Conservation (phyloP, 2,888 invertebrate species). For the Diaperis boleti region DNA sequence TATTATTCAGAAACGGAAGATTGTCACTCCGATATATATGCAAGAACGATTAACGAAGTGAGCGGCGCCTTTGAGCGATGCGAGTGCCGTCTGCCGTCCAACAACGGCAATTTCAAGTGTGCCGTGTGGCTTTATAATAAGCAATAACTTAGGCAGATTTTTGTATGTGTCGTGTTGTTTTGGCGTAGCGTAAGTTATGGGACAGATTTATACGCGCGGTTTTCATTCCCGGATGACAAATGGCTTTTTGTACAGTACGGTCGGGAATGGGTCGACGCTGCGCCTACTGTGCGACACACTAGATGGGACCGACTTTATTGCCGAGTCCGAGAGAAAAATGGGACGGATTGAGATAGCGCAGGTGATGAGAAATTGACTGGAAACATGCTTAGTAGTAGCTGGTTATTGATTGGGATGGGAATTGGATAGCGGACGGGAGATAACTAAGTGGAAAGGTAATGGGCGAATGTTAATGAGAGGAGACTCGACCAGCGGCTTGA, state of each 20-base stretch:
- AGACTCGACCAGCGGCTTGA: background rate
- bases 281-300: slow-evolving; percentile 57
- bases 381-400: slow-evolving; percentile 10
- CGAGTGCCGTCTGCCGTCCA: slow-evolving; percentile 24
- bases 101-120: slow-evolving; percentile 41
- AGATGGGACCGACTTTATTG: slow-evolving; percentile 21
- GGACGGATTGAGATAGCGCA: slow-evolving; percentile 8
- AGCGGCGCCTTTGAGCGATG: slow-evolving; percentile 52
- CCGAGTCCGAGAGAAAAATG: slow-evolving; percentile 2
- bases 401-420: slow-evolving; percentile 8
- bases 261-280: slow-evolving; percentile 45
- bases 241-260: slow-evolving; percentile 54
- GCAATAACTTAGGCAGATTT: slow-evolving; percentile 64
- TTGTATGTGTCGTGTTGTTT: slow-evolving; percentile 64
- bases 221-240: slow-evolving; percentile 61
- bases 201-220: slow-evolving; percentile 63
- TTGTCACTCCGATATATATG: slow-evolving; percentile 55
- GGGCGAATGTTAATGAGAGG: slow-evolving; percentile 1
- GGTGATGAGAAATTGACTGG: slow-evolving; percentile 10
- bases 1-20: slow-evolving; percentile 49
- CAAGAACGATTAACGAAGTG: slow-evolving; percentile 54
- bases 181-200: slow-evolving; percentile 64
- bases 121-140: slow-evolving; percentile 60
- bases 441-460: slow-evolving; percentile 7
- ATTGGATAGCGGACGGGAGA: slow-evolving; percentile 7